These are phyloP conservation scores for Cylas formicarius DNA, from an alignment of 1,140 invertebrate species.

Conservation along the genomic window DNA sequence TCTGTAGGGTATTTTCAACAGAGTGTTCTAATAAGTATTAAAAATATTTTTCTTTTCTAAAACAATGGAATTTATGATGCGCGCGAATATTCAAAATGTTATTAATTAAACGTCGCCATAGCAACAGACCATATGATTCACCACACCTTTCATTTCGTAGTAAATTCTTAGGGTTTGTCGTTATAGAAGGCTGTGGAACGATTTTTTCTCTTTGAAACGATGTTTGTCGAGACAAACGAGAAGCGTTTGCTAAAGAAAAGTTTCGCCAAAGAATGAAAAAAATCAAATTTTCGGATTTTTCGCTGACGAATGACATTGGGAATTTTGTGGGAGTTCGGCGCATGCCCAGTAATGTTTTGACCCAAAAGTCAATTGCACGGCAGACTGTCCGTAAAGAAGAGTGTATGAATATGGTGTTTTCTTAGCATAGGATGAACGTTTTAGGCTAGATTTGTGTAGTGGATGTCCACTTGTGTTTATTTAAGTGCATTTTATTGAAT, in stretches of 20 bases:
- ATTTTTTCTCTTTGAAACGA: not conserved
- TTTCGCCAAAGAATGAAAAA: conserved; percentile 4
- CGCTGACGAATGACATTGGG: conserved; percentile 25
- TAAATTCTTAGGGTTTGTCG: conserved; percentile 6
- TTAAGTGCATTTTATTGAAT: conserved; percentile 16
- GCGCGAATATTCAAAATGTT: conserved; percentile 9
- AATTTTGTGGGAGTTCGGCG: conserved; percentile 18
- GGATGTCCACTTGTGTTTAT: conserved; percentile 12
- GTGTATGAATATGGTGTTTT: conserved; percentile 28
- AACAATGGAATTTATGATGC: conserved; percentile 1
- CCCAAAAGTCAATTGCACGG: conserved; percentile 30
- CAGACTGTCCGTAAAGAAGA: conserved; percentile 27
- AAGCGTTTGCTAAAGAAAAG: not conserved
- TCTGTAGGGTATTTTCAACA: too few relatives aligned
- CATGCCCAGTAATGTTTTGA: conserved; percentile 29
- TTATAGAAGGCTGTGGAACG: not conserved
- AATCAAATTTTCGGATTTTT: conserved; percentile 12
- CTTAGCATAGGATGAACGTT: conserved; percentile 20
- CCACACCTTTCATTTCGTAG: conserved; percentile 30
- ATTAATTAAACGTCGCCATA: conserved; percentile 25
- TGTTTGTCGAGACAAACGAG: conserved; percentile 1
- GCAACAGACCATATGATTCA: conserved; percentile 37
- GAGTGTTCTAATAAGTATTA: too few relatives aligned
- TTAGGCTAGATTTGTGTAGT: conserved; percentile 21
- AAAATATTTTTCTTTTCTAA: too few relatives aligned